Base-by-base conservation (phyloP, 2,888 invertebrate genomes). In the Drosophila nigritarsus region DNA sequence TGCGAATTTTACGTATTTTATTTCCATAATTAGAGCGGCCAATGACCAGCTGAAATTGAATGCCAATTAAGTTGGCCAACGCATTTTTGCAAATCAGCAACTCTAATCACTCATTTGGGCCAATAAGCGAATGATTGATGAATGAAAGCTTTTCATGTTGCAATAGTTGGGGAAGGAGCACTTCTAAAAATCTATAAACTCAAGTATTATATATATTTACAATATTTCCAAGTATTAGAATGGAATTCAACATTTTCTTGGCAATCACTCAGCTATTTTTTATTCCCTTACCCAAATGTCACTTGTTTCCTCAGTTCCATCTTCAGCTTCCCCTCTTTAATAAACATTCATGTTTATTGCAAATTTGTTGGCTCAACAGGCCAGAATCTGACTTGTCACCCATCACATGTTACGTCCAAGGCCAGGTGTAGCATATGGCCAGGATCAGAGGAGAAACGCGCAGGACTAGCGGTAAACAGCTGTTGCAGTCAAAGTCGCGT, bases 291-390 rank as follows among this genome's bases (percentile, higher is more conserved):
- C 18, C 29, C 38, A 15, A 45, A 50, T 49, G 27, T 29, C 15
- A 49, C 15, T 63, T 49, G 13, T 61, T 65, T 63, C 36, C 62
- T 53, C 49, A 15, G 55, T 56, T 54, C 3, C 11, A 4, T 42
- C 34, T 65, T 40, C 53, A 11, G 15, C 49, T 56, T 80, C 4
- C 54, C 27, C 73, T 58, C 79, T 55, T 61, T 70, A 72, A 84
- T 84, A 87, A 84, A 87, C 81, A 87, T 72, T 74, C 73, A 79
- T 79, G 67, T 84, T 84, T 84, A 84, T 84, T 85, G 84, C 84
- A 85, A 83, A 84, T 73, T 79, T 79, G 81, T 81, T 59, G 81
- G 63, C 65, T 73, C 65, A 58, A 72, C 64, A 48, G 55, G 50
- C 42, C 62, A 61, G 78, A 78, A 66, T 71, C 72, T 68, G 78